Evolutionary conservation across 1,140 invertebrate species (phyloP).

Genomic region (Euura lappo): DNA sequence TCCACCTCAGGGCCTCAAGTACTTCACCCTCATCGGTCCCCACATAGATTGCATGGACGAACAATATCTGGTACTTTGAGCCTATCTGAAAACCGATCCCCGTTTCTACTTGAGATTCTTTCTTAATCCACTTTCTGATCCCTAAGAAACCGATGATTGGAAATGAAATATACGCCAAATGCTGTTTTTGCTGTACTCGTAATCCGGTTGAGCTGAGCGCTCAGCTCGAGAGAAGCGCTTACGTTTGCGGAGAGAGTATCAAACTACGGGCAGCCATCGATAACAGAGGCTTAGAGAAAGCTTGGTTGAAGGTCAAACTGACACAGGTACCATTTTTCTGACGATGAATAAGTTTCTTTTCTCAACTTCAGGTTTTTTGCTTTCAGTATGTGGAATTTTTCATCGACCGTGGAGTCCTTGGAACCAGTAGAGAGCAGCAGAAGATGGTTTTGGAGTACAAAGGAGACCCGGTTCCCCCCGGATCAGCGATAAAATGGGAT

Average conservation of each 20-base stretch:
- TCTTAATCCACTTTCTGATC: constrained; percentile 20
- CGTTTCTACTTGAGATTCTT: constrained; percentile 9
- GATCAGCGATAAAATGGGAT: constrained; percentile 71
- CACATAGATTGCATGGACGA: constrained; percentile 89
- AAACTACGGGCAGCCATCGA: constrained; percentile 78
- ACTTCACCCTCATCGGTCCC: constrained; percentile 84
- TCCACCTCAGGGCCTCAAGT: constrained; percentile 85
- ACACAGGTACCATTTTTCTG: constrained; percentile 64
- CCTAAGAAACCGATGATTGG: constrained; percentile 74
- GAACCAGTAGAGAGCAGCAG: constrained; percentile 74
- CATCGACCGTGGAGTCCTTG: constrained; percentile 80
- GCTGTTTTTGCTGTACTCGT: constrained; percentile 78
- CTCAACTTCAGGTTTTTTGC: neutral
- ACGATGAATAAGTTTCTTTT: neutral
- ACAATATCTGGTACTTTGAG: constrained; percentile 74
- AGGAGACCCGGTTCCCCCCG: constrained; percentile 68
- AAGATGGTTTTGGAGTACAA: constrained; percentile 78
- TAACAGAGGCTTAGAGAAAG: constrained; percentile 78
- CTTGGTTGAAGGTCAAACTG: constrained; percentile 72
- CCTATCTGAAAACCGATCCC: constrained; percentile 4
- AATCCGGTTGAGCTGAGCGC: constrained; percentile 75
- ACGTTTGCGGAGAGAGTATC: constrained; percentile 82
- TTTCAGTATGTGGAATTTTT: constrained; percentile 79
- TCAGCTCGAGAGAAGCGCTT: constrained; percentile 77
- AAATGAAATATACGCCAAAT: constrained; percentile 73